phyloP scores from a whole-genome alignment of 1,140 invertebrate genomes.

The Ooceraea biroi region DNA sequence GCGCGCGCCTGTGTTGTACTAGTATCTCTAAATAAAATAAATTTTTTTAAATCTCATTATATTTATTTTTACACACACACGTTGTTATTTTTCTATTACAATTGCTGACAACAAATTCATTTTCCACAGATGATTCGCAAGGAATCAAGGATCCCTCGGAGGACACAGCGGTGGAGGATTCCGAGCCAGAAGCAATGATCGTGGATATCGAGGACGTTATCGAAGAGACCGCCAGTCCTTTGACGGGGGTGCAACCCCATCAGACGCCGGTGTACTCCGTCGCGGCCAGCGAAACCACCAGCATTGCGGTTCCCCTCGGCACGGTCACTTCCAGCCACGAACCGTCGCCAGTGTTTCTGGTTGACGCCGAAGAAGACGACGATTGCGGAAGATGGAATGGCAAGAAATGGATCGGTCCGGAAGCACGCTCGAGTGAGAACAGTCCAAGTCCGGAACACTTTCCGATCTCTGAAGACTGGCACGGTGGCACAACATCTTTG shows the following conservation, averaged over 20 bases:
- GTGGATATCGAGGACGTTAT: slow-evolving; percentile 86
- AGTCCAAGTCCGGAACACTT: slow-evolving; percentile 20
- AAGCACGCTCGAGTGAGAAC: slow-evolving; percentile 42
- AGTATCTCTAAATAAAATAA: too few relatives aligned
- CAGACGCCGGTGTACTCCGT: slow-evolving; percentile 90
- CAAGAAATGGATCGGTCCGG: neutral
- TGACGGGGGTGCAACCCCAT: slow-evolving; percentile 88
- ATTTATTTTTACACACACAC: too few relatives aligned
- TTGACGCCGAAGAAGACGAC: slow-evolving; percentile 73
- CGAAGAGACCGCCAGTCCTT: slow-evolving; percentile 86
- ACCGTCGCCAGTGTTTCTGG: slow-evolving; percentile 75
- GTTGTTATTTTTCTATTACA: neutral
- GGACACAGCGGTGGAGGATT: slow-evolving; percentile 82
- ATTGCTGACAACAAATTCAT: neutral
- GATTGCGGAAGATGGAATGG: neutral
- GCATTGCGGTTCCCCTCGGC: slow-evolving; percentile 81
- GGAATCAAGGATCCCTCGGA: slow-evolving; percentile 71
- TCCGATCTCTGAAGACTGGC: neutral
- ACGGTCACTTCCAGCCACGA: slow-evolving; percentile 80
- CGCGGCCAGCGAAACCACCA: slow-evolving; percentile 84
- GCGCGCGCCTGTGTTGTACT: too few relatives aligned
- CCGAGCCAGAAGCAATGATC: slow-evolving; percentile 86
- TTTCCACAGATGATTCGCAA: slow-evolving; percentile 72
- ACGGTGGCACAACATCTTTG: neutral
- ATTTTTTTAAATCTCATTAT: too few relatives aligned